These are phyloP conservation scores for Montipora sp. DNA, from an alignment of 64 coral and sea anemone species.

Conservation along the genomic window DNA sequence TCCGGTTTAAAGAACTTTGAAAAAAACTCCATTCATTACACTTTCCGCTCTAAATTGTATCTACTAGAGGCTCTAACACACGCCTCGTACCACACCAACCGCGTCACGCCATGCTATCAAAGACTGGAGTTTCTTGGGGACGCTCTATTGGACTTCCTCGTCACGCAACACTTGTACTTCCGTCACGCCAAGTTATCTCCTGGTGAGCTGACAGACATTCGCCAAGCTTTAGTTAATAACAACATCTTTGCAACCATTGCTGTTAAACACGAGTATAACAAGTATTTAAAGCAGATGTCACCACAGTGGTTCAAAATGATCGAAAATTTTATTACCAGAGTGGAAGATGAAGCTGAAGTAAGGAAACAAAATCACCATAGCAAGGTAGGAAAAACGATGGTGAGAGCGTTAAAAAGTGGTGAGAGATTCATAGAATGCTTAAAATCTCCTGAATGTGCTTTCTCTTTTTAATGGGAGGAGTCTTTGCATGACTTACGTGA, in stretches of 20 bases:
- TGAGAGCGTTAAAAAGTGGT: too few species aligned
- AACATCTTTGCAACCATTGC: constrained; percentile 97
- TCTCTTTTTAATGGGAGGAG: too few species aligned
- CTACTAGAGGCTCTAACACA: constrained; percentile 88
- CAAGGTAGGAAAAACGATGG: neutral
- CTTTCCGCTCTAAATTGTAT: constrained; percentile 60
- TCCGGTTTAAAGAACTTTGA: constrained; percentile 66
- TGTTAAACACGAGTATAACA: constrained; percentile 76
- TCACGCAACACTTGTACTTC: constrained; percentile 91
- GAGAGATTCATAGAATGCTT: too few species aligned
- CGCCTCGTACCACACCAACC: constrained; percentile 69
- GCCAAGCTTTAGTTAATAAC: constrained; percentile 94
- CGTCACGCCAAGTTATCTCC: constrained; percentile 61
- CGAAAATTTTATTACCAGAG: constrained; percentile 73
- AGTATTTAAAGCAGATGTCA: constrained; percentile 84
- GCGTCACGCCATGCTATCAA: constrained; percentile 63
- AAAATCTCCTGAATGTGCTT: too few species aligned
- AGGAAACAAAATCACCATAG: constrained; percentile 27
- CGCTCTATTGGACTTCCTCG: constrained; percentile 87
- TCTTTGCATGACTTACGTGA: too few species aligned
- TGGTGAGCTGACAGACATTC: constrained; percentile 86
- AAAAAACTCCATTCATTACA: constrained; percentile 39
- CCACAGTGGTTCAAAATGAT: constrained; percentile 82
- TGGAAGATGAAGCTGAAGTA: constrained; percentile 59
- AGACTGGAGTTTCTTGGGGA: constrained; percentile 96